phyloP scores from a whole-genome alignment of 2,113 vertebrate species.

The Bubo bubo region DNA sequence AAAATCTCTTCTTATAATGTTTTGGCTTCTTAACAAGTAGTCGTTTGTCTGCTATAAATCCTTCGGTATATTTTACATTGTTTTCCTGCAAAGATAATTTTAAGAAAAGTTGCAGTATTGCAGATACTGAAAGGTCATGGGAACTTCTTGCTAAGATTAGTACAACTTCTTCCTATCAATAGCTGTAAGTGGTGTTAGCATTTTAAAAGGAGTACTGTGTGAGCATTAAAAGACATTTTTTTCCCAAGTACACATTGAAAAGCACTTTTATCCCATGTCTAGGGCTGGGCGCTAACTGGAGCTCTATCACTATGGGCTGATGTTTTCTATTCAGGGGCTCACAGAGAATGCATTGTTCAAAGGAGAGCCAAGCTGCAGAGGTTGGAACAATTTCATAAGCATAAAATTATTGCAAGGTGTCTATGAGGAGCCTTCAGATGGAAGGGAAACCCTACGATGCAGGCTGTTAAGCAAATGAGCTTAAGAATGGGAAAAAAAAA shows the following conservation, averaged over 20 bases:
- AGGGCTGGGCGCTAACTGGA: constrained; percentile 28
- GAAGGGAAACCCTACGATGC: rapidly evolving
- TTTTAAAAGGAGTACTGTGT: constrained; percentile 62
- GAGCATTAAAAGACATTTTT: constrained; percentile 44
- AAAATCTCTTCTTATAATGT: not conserved
- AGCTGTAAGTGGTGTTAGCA: not conserved
- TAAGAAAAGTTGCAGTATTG: not conserved
- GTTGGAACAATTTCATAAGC: constrained; percentile 50
- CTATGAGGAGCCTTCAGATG: not conserved
- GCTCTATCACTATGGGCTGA: constrained; percentile 48
- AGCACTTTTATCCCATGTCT: constrained; percentile 47
- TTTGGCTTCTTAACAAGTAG: not conserved
- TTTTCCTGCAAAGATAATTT: constrained; percentile 30
- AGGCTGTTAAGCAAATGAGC: not conserved
- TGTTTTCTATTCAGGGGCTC: constrained; percentile 51
- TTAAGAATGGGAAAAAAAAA: not conserved
- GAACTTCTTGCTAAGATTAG: constrained; percentile 56
- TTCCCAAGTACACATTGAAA: constrained; percentile 20
- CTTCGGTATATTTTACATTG: not conserved
- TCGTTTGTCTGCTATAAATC: not conserved
- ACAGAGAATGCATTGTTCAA: constrained; percentile 56
- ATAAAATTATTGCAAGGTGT: not conserved
- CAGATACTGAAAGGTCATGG: constrained; percentile 61
- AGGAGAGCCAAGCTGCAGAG: not conserved
- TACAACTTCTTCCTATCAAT: constrained; percentile 27